These are phyloP conservation scores for Drosophila pachea DNA, from an alignment of 1,140 invertebrate species.

Conservation along the genomic window DNA sequence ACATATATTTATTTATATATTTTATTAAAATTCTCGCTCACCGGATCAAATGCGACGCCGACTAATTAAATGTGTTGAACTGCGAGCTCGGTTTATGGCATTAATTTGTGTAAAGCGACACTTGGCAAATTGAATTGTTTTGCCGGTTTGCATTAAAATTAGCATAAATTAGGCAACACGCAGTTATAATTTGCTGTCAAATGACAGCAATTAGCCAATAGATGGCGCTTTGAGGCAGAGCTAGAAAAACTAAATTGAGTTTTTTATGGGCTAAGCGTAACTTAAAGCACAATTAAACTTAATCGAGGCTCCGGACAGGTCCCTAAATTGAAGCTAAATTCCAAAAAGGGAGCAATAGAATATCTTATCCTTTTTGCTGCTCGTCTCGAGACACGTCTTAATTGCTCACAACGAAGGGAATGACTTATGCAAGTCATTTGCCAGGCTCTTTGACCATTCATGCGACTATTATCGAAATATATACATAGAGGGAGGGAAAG, in stretches of 20 bases:
- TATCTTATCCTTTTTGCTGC: background rate
- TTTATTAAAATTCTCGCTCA: background rate
- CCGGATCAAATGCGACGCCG: background rate
- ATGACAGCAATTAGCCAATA: background rate
- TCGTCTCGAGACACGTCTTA: slow-evolving; percentile 9
- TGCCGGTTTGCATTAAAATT: slow-evolving; percentile 14
- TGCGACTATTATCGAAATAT: slow-evolving; percentile 14
- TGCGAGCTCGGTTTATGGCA: slow-evolving; percentile 19
- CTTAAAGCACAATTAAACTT: background rate
- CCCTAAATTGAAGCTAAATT: background rate
- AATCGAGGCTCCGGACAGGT: background rate
- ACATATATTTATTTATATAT: background rate
- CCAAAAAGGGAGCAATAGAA: background rate
- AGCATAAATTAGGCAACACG: slow-evolving; percentile 22
- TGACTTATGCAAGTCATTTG: slow-evolving; percentile 15
- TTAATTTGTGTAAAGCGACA: slow-evolving; percentile 33
- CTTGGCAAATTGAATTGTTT: slow-evolving; percentile 25
- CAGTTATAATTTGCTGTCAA: background rate
- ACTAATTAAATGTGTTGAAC: slow-evolving; percentile 36
- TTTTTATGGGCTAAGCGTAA: background rate
- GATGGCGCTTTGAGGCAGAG: background rate
- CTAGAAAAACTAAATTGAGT: background rate
- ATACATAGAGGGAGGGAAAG: background rate
- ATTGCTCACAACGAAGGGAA: slow-evolving; percentile 15
- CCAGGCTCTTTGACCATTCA: slow-evolving; percentile 4